Evolutionary conservation across 2,888 invertebrate genomes (phyloP), one percentile per base, ranked within the genome.

Genomic region (Halictus ligatus): DNA sequence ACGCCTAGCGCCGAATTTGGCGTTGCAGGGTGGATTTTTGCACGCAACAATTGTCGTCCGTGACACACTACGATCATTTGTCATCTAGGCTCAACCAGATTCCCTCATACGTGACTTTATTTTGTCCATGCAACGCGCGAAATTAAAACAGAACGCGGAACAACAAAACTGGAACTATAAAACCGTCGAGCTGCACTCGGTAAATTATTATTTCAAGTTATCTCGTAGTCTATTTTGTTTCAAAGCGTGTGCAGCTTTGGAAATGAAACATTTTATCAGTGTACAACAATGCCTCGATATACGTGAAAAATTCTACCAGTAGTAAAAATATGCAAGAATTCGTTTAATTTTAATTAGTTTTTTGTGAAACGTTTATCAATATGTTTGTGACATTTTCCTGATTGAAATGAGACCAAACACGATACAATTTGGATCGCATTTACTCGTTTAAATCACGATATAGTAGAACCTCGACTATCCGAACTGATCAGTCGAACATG

Each of bases 41-140:
- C 72, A 25, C 43, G 72, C 25, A 48, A 72, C 46, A 48, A 46
- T 35, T 18, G 72, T 72, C 43, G n/a, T 7, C 25, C 72, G 46
- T 25, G 25, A 25, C 18, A 8, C 46, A 18, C 25, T 46, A 72
- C 25, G 46, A 25, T 46, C 25, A 67, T 67, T 67, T 35, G 18
- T 67, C 35, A 35, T 67, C 67, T 18, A 6, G 15, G 46, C 7
- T 46, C 46, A 13, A 72, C 72, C 46, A 72, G 46, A 48, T 72
- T 72, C 7, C 72, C 8, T 72, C 25, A 46, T 15, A 72, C 46
- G 72, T 48, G 48, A 72, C 46, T n/a, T 25, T 72, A 72, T 48
- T 72, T 48, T 25, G 10, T 2, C 18, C 25, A 15, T 72, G 15
- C 72, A 46, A 25, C 25, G n/a, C 15, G 15, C 46, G 43, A 72